Percentiles rank a stretch among this genome's conserved stretches.
These are phyloP conservation scores for Valencia hispanica DNA, from an alignment of 2,797 vertebrate species.

Conservation along the genomic window DNA sequence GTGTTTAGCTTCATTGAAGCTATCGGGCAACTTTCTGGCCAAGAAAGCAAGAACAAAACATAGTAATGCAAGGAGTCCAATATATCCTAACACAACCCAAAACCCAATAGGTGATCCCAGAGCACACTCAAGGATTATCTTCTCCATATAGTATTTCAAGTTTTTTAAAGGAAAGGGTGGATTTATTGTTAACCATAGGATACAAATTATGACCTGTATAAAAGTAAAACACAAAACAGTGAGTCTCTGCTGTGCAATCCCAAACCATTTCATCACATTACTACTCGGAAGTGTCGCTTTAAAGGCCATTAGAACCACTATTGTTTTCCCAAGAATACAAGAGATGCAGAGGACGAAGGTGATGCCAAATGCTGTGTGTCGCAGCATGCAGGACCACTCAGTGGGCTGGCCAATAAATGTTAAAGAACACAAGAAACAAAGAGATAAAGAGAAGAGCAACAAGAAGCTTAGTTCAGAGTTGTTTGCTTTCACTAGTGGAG, in stretches of 20 bases:
- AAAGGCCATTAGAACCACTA: conserved; percentile 81
- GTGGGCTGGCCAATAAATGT: conserved; percentile 76
- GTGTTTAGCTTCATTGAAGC: conserved; percentile 81
- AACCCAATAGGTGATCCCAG: conserved; percentile 75
- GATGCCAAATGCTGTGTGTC: conserved; percentile 78
- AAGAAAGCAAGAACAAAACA: conserved; percentile 80
- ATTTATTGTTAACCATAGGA: conserved; percentile 73
- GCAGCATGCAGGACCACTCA: conserved; percentile 80
- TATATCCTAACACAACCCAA: conserved; percentile 80
- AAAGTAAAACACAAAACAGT: conserved; percentile 76
- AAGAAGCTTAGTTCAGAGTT: conserved; percentile 82
- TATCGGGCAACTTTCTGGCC: conserved; percentile 77
- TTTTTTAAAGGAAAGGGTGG: conserved; percentile 79
- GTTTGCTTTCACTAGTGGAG: conserved; percentile 75
- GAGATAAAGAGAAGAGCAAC: conserved; percentile 75
- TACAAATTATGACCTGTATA: conserved; percentile 77
- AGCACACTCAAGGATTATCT: conserved; percentile 79
- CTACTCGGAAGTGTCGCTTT: conserved; percentile 50
- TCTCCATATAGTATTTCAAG: conserved; percentile 68
- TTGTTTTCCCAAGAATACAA: conserved; percentile 79
- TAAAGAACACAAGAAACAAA: conserved; percentile 79
- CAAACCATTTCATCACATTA: conserved; percentile 79
- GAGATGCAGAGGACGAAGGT: conserved; percentile 81
- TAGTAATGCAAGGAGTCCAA: conserved; percentile 73
- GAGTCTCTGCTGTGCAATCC: conserved; percentile 78